phyloP scores from a whole-genome alignment of 2,888 invertebrate species.

The Temnothorax unifasciatus region DNA sequence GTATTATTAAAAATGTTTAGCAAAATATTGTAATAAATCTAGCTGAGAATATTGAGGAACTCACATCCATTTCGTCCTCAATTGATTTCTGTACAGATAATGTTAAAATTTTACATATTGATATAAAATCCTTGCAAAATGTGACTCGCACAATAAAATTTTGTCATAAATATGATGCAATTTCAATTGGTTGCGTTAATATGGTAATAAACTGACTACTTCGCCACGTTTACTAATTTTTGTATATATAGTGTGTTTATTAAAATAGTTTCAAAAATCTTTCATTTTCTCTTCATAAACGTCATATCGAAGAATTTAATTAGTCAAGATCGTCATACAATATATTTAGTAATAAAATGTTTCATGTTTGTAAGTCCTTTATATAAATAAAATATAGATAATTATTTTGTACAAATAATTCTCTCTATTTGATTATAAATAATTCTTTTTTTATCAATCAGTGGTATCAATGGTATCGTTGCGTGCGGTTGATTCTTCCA shows the following conservation, averaged over 20 bases:
- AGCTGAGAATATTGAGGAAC: conserved; percentile 9
- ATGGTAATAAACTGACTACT: conserved; percentile 21
- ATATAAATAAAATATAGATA: conserved; percentile 16
- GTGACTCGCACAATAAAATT: background rate
- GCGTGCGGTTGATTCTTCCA: background rate
- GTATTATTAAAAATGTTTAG: conserved; percentile 18
- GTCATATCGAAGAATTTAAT: background rate
- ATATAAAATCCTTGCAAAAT: background rate
- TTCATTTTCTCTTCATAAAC: background rate
- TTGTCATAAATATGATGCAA: conserved; percentile 3
- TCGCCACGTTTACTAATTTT: background rate
- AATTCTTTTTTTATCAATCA: background rate
- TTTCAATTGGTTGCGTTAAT: background rate
- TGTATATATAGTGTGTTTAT: background rate
- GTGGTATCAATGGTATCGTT: background rate
- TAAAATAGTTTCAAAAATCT: conserved; percentile 2
- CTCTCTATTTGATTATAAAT: background rate
- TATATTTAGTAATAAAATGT: conserved; percentile 18
- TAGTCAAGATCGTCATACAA: background rate
- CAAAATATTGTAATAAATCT: conserved; percentile 5
- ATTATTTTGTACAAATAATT: background rate
- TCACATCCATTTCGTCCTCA: conserved; percentile 55
- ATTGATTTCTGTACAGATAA: conserved; percentile 10
- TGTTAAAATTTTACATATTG: conserved; percentile 23
- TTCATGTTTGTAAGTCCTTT: background rate